Base-by-base conservation (phyloP, 1,140 invertebrate species). In the Temnothorax nylanderi region DNA sequence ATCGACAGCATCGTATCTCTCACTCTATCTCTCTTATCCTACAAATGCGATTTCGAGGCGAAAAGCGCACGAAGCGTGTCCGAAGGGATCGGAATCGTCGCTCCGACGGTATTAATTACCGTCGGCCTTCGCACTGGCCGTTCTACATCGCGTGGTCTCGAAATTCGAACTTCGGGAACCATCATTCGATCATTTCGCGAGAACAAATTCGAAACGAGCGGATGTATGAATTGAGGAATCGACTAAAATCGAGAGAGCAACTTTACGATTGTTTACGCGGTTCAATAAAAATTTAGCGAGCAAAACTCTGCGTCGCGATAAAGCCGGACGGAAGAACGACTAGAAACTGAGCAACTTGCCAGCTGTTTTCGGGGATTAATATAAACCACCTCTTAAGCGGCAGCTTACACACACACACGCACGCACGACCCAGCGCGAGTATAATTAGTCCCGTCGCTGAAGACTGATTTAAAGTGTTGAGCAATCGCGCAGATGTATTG, bases 381-480 rank as follows among this genome's bases (percentile, higher is more conserved):
- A 94, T 95, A 94, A 84, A 94, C 94, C 92, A 95, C 93, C 93
- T 90, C 92, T 89, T 87, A 91, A 91, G 91, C 89, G 91, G 91
- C 85, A 85, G 90, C 91, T 71, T 2, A 26, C 60, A n/a, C 1
- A 54, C 51, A n/a, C 1, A 54, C 51, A 89, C 51, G 62, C 69
- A 76, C 78, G 71, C 44, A 21, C 86, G 88, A 89, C 86, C 72
- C 54, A 71, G 60, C 75, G 80, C 77, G 88, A 86, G 89, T 95
- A 95, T 94, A 95, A 95, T 95, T 95, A 95, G 94, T 95, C 72
- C 90, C 67, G 77, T 75, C 54, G 34, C 87, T 88, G 91, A 93
- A 93, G 92, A 92, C 75, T 93, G 91, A 93, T 92, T 92, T 88
- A 82, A 91, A 91, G 89, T 81, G 71, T 91, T 92, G 87, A 88